Evolutionary conservation across 2,797 vertebrate genomes (phyloP).

Genomic region (Pseudochaenichthys georgianus): DNA sequence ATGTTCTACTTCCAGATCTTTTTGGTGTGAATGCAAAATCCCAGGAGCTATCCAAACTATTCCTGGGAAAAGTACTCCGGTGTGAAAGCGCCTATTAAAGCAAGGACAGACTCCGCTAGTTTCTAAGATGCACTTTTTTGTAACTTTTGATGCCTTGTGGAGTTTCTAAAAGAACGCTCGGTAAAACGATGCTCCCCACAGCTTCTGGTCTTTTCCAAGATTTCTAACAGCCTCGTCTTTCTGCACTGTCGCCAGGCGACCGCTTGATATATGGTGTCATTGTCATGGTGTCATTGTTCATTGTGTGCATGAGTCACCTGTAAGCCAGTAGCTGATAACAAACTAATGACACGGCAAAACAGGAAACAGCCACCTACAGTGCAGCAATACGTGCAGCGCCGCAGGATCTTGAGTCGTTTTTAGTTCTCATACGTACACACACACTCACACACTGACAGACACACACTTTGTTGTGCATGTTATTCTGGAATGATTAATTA

Average conservation of each 20-base stretch:
- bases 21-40: too few relatives aligned
- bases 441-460: background rate
- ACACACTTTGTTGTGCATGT: background rate
- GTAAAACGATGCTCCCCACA: constrained; percentile 2
- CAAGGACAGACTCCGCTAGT: background rate
- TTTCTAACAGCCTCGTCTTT: constrained; percentile 23
- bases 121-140: background rate
- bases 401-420: background rate
- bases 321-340: constrained; percentile 54
- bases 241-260: constrained; percentile 44
- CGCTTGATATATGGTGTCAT: constrained; percentile 54
- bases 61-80: too few relatives aligned
- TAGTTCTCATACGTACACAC: background rate
- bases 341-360: constrained; percentile 37
- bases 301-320: constrained; percentile 68
- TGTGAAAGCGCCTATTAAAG: too few relatives aligned
- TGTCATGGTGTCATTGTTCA: constrained; percentile 71
- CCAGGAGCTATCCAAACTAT: too few relatives aligned
- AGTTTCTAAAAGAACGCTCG: constrained; percentile 26
- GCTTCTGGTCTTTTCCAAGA: constrained; percentile 24
- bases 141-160: constrained; percentile 8
- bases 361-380: constrained; percentile 43
- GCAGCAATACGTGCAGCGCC: background rate
- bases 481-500: constrained; percentile 19
- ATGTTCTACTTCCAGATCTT: too few relatives aligned